A percentile compares a stretch with the other conserved stretches of the same genome.
These are phyloP conservation scores for Drosophila mulleri DNA, from an alignment of 2,888 invertebrate genomes.

Conservation along the genomic window DNA sequence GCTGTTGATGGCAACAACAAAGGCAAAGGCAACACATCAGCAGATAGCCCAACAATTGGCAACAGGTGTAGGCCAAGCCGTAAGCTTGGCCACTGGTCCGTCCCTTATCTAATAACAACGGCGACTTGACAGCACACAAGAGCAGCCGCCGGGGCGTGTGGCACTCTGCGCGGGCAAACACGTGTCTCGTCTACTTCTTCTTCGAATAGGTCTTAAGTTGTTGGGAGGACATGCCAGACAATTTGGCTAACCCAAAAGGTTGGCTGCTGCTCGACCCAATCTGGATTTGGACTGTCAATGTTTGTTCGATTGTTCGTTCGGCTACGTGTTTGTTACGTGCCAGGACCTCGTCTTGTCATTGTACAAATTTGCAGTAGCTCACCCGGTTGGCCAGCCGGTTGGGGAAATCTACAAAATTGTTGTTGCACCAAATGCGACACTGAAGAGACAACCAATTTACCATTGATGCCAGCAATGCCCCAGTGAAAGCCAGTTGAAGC, in stretches of 20 bases:
- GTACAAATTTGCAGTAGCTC: constrained; percentile 71
- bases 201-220: constrained; percentile 67
- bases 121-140: constrained; percentile 61
- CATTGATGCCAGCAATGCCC: constrained; percentile 50
- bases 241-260: constrained; percentile 46
- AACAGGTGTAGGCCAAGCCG: constrained; percentile 70
- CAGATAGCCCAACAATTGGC: constrained; percentile 67
- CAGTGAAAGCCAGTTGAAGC: constrained; percentile 10
- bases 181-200: constrained; percentile 55
- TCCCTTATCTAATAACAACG: constrained; percentile 64
- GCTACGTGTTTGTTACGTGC: constrained; percentile 63
- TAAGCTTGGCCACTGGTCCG: constrained; percentile 53
- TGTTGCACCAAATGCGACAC: constrained; percentile 66
- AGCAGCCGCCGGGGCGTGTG: constrained; percentile 14
- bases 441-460: constrained; percentile 67
- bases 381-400: constrained; percentile 44
- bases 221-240: constrained; percentile 45
- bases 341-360: constrained; percentile 65
- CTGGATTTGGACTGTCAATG: constrained; percentile 65
- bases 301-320: constrained; percentile 58
- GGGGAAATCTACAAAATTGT: constrained; percentile 75
- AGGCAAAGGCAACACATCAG: no score
- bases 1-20: constrained; percentile 22
- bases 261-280: constrained; percentile 51
- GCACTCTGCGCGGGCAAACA: constrained; percentile 46